Base-by-base conservation (phyloP, 2,888 invertebrate species). In the Monoplex corrugatus region DNA sequence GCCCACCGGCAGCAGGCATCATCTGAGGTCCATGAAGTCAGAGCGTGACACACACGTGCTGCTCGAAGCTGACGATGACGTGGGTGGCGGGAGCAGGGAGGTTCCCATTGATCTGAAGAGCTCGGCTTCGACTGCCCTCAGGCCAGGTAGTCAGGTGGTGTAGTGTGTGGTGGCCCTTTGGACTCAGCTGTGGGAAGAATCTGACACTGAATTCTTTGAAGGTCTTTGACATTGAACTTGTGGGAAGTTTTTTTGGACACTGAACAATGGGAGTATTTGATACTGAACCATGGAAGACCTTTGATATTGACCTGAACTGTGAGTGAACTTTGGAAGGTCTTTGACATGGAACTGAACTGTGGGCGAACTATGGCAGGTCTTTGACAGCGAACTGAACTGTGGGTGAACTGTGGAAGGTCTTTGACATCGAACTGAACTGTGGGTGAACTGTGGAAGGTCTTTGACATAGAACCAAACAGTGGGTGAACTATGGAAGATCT, bases 21-120 rank as follows among this genome's bases (percentile, higher is more conserved):
- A 63, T 23, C 35, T 88, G 23, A 82, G 45, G n/a, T 86, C 82
- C 28, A 86, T 84, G 40, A 72, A 50, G 50, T 89, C 89, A 2
- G 88, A 86, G 40, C 82, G 86, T 16, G 84, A 32, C 32, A 68
- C 57, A 16, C 50, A 32, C 44, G 63, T 84, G 38, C 89, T 75
- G 50, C 32, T 44, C 19, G 44, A 44, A 45, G 32, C 43, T 2
- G 44, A 44, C 23, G 44, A n/a, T 19, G 82, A 44, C 45, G 44
- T 43, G 23, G 50, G 50, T 13, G 50, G 50, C 50, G 19, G 19
- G 28, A 23, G 82, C 2, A 16, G 44, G 45, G 82, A 45, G 82
- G 44, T 82, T 28, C 45, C 82, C 44, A 82, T 82, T 44, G 5
- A 6, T n/a, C n/a, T 44, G 44, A n/a, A n/a, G 82, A 38, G 13